A percentile compares a stretch with the other conserved stretches of the same genome.
phyloP scores from a whole-genome alignment of 2,797 vertebrate species.

The Brachyalestes nurse region DNA sequence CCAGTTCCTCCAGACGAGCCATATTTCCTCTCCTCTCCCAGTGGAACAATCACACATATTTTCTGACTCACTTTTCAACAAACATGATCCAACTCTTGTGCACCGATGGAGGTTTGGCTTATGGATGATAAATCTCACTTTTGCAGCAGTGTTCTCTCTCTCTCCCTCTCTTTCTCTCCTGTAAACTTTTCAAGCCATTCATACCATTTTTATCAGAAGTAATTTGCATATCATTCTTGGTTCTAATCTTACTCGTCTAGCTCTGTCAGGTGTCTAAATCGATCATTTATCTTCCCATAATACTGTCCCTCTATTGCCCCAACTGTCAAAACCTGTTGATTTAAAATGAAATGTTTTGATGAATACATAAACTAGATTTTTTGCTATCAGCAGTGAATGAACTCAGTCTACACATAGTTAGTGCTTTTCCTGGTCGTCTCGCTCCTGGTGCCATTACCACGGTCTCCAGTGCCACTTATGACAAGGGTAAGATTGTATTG shows the following conservation, averaged over 20 bases:
- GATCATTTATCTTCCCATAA: not conserved
- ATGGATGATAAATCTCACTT: not conserved
- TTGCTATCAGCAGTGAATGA: not conserved
- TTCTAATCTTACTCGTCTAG: not conserved
- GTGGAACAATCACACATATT: constrained; percentile 29
- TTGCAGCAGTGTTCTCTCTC: too few species aligned
- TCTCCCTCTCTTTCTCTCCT: too few species aligned
- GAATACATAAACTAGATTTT: too few species aligned
- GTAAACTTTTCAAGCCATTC: too few species aligned
- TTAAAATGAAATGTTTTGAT: not conserved
- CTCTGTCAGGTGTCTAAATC: not conserved
- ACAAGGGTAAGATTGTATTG: constrained; percentile 26
- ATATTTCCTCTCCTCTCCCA: constrained; percentile 28
- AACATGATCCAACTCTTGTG: not conserved
- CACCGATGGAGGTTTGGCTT: constrained; percentile 4
- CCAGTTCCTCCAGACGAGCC: constrained; percentile 29
- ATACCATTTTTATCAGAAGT: not conserved
- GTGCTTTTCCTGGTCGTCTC: not conserved
- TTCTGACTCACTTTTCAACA: constrained; percentile 28
- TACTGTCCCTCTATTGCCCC: not conserved
- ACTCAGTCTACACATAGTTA: not conserved
- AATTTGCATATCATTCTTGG: not conserved
- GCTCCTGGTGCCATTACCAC: not conserved
- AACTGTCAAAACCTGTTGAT: not conserved
- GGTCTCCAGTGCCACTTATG: not conserved